These are phyloP conservation scores for Peromyscus nudipes DNA, from an alignment of 2,797 vertebrate species.

Conservation along the genomic window DNA sequence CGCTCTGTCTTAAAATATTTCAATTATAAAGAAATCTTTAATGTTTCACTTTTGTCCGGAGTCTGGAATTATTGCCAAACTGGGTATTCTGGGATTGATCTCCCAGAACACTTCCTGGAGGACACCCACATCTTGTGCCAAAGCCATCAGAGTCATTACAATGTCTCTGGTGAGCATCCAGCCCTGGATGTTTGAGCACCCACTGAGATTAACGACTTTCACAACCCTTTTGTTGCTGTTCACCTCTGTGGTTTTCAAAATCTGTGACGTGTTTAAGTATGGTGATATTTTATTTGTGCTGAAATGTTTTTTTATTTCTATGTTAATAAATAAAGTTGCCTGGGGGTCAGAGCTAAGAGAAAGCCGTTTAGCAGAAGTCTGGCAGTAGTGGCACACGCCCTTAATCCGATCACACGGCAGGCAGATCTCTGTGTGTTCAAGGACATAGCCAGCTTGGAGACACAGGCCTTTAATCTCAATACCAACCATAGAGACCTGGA, in stretches of 20 bases:
- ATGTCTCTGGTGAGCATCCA: conserved; percentile 51
- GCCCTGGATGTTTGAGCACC: background rate
- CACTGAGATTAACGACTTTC: background rate
- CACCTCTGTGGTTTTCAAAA: conserved; percentile 55
- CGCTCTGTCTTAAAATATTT: conserved; percentile 37
- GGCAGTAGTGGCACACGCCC: no score
- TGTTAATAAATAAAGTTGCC: no score
- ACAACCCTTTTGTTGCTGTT: background rate
- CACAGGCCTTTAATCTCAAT: no score
- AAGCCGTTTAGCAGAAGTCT: no score
- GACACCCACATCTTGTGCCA: background rate
- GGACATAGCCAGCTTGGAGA: no score
- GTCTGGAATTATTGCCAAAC: conserved; percentile 10
- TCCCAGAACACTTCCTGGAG: conserved; percentile 48
- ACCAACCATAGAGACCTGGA: no score
- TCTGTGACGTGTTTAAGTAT: background rate
- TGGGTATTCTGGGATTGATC: conserved; percentile 49
- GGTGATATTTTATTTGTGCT: no score
- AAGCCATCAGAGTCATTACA: conserved; percentile 4
- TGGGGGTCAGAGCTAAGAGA: no score
- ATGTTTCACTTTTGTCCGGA: background rate
- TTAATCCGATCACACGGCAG: no score
- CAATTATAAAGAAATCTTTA: conserved; percentile 58
- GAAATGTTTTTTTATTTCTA: no score
- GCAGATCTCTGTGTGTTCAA: no score